These are phyloP conservation scores for Etheostoma cragini DNA, from an alignment of 2,113 vertebrate genomes.

Conservation along the genomic window DNA sequence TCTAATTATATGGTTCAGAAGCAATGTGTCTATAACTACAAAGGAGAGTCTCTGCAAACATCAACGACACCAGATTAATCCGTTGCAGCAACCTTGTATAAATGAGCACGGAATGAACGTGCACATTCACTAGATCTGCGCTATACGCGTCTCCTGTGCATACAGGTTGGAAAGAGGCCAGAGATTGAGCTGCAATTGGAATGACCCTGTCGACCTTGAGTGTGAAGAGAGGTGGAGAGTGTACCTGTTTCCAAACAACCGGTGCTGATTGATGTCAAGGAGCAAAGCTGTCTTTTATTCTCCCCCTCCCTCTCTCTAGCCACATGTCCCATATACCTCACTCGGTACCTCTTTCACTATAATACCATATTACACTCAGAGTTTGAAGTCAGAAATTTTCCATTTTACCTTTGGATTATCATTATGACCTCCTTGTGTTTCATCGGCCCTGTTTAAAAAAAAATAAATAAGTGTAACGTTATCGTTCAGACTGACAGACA, in stretches of 20 bases:
- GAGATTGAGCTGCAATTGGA: constrained; percentile 50
- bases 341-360: constrained; percentile 2
- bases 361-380: neutral
- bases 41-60: neutral
- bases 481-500: too few relatives aligned
- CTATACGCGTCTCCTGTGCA: constrained; percentile 9
- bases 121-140: neutral
- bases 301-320: neutral
- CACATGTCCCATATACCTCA: neutral
- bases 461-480: neutral
- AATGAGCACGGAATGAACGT: constrained; percentile 7
- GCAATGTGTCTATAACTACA: neutral
- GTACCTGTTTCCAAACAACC: constrained; percentile 64
- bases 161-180: constrained; percentile 33
- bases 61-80: neutral
- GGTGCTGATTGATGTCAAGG: constrained; percentile 70
- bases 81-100: neutral
- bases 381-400: neutral
- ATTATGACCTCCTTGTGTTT: neutral
- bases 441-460: too few relatives aligned
- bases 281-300: constrained; percentile 40
- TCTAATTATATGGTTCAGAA: neutral
- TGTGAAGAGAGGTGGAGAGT: constrained; percentile 39
- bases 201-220: constrained; percentile 44
- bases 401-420: neutral